Conservation (phyloP, 1,140 invertebrate species). For the Zaprionus tsacasi region DNA sequence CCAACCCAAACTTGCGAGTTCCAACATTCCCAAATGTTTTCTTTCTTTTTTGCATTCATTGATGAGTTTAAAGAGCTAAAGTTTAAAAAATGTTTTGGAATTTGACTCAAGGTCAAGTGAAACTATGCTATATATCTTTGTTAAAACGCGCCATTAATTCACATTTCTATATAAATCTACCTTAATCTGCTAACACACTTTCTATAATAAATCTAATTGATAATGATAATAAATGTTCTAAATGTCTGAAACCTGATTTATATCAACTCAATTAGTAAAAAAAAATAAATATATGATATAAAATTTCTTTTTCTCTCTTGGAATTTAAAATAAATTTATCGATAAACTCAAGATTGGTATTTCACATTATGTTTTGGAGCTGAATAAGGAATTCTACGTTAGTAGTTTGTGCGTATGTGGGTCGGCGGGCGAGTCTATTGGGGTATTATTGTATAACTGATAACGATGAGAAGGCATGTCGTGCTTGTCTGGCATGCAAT, state of each 20-base stretch:
- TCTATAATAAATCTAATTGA: not conserved
- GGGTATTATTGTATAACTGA: constrained; percentile 69
- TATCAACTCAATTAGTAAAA: not conserved
- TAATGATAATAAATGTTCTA: not conserved
- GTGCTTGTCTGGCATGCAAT: constrained; percentile 5
- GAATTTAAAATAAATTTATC: not conserved
- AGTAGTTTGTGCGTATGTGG: constrained; percentile 38
- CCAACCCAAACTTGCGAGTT: constrained; percentile 40
- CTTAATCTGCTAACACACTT: not conserved
- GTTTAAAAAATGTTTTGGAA: not conserved
- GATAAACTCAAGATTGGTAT: not conserved
- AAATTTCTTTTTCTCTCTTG: not conserved
- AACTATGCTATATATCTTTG: not conserved
- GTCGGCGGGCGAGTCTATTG: constrained; percentile 41
- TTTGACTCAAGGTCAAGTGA: not conserved
- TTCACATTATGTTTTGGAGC: not conserved
- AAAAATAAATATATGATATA: not conserved
- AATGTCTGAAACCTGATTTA: not conserved
- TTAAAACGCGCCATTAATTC: not conserved
- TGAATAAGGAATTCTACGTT: not conserved
- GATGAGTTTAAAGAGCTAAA: not conserved
- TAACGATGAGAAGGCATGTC: constrained; percentile 45
- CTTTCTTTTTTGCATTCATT: not conserved
- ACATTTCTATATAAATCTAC: not conserved
- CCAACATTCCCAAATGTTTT: constrained; percentile 18